Percentiles rank a stretch among this genome's conserved stretches.
These are phyloP conservation scores for Tipula vernalis DNA, from an alignment of 2,888 invertebrate genomes.

Conservation along the genomic window DNA sequence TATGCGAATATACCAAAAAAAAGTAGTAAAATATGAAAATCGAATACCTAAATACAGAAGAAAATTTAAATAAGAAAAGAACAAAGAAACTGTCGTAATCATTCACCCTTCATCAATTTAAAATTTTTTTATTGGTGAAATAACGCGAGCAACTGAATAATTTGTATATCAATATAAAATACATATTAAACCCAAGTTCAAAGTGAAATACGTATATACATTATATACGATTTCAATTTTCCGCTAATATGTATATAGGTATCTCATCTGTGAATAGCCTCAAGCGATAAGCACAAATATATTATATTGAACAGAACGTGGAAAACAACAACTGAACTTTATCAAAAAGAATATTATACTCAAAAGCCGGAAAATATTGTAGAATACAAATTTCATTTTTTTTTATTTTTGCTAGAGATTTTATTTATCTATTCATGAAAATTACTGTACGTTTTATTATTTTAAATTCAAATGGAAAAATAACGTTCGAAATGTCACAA, in stretches of 20 bases:
- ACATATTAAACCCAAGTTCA: neutral
- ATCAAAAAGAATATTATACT: too few relatives aligned
- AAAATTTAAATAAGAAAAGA: neutral
- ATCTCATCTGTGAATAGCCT: neutral
- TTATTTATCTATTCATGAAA: too few relatives aligned
- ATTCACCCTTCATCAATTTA: neutral
- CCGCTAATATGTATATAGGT: neutral
- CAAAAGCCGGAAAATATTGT: too few relatives aligned
- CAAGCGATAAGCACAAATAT: too few relatives aligned
- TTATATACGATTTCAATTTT: neutral
- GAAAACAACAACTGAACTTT: too few relatives aligned
- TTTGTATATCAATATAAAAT: neutral
- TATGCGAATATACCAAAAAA: neutral
- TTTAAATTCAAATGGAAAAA: too few relatives aligned
- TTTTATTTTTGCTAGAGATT: too few relatives aligned
- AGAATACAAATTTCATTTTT: too few relatives aligned
- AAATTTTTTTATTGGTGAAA: neutral
- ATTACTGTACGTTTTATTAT: too few relatives aligned
- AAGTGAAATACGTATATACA: neutral
- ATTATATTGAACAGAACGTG: too few relatives aligned
- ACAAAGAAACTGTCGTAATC: neutral
- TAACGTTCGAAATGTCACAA: too few relatives aligned
- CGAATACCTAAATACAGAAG: neutral
- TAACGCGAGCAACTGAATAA: neutral
- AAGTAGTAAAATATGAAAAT: neutral